Evolutionary conservation across 2,888 invertebrate species (phyloP), one percentile per base, ranked within the genome.

Genomic region (Entomobrya proxima): DNA sequence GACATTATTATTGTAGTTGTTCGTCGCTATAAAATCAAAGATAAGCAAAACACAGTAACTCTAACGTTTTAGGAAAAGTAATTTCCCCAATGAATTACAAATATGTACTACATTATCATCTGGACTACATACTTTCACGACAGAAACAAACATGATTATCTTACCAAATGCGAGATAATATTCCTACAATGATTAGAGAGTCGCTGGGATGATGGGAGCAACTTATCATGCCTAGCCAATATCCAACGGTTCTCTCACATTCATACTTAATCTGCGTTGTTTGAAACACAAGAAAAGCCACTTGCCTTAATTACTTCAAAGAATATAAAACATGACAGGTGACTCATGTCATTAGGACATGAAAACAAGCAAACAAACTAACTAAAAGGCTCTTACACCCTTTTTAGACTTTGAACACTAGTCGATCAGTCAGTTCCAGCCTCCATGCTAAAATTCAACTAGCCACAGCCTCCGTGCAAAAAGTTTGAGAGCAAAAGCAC

Each of bases 191-290:
- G 35, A 90, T 86, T 50, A 90, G 72, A n/a, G 90, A 90, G 84
- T 90, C 90, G 13, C 88, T 86, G 81, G 89, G 88, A 88, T 90
- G 90, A 87, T 89, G 89, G 4, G 86, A 88, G 52, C 88, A 88
- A 47, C 89, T 85, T 52, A 90, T 90, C 74, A 90, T 67, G 35
- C 90, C 90, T 18, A 90, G 81, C 90, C 90, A 90, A 75, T 86
- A 89, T 35, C 85, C 86, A 0, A 86, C 87, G 7, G 89, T 86
- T 15, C 88, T 87, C 75, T 89, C 89, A 72, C 89, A 88, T 74
- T 89, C 89, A 32, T 83, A 76, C 44, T 87, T 88, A 55, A 90
- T 88, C 90, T 90, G 61, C 82, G 64, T 75, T 58, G 69, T 76
- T 76, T 76, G 76, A 67, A 24, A 76, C 40, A 83, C 75, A 58